Conservation (phyloP, 2,797 vertebrate genomes). For the Smutsia temminckii region DNA sequence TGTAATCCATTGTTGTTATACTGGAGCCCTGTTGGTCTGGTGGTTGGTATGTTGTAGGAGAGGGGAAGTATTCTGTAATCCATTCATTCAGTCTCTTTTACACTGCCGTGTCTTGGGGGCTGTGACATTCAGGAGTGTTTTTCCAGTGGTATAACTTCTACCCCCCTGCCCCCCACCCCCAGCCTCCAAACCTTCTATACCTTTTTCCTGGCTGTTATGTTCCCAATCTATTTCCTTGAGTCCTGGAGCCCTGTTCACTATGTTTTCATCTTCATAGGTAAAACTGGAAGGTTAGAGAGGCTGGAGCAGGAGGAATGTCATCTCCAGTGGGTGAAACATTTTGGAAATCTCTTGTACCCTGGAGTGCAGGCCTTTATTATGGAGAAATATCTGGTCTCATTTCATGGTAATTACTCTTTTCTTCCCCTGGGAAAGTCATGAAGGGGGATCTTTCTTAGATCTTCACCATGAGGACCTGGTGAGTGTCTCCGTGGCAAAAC, state of each 20-base stretch:
- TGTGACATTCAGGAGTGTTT: not conserved
- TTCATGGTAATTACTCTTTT: not conserved
- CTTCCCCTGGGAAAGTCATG: not conserved
- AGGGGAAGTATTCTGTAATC: not conserved
- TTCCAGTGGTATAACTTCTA: not conserved
- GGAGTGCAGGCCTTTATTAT: not conserved
- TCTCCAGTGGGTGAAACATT: not conserved
- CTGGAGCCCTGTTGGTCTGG: not conserved
- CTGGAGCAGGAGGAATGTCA: not conserved
- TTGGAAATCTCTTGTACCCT: not conserved
- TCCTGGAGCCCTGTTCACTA: not conserved
- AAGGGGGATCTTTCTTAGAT: not conserved
- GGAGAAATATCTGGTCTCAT: not conserved
- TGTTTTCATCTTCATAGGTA: not conserved
- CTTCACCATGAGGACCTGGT: not conserved
- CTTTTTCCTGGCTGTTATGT: not conserved
- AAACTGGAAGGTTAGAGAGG: not conserved
- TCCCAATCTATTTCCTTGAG: not conserved
- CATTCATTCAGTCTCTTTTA: not conserved
- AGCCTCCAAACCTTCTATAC: not conserved
- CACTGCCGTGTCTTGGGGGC: not conserved
- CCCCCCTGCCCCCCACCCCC: not conserved
- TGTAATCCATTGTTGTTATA: not conserved
- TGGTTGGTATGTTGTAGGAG: not conserved
- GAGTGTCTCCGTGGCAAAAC: not conserved